Evolutionary conservation across 2,797 vertebrate species (phyloP).

Genomic region (Ctenochaetus hawaiiensis): DNA sequence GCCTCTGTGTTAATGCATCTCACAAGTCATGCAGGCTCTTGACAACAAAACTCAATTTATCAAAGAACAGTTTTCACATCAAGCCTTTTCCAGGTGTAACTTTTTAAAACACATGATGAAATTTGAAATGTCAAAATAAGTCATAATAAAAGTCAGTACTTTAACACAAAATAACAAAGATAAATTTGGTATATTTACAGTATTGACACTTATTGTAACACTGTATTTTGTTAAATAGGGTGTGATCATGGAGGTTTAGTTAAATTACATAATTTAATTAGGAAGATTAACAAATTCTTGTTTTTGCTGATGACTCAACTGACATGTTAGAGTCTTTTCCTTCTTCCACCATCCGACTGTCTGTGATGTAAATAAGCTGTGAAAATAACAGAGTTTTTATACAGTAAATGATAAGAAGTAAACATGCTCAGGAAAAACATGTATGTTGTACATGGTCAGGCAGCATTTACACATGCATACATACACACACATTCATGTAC

Average conservation of each 20-base stretch:
- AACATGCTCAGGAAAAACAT: not conserved
- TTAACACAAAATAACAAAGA: no score
- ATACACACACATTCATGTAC: slow-evolving; percentile 6
- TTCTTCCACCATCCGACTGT: not conserved
- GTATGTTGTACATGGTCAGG: not conserved
- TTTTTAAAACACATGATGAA: not conserved
- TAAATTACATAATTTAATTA: no score
- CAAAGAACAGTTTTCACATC: not conserved
- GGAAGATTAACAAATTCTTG: no score
- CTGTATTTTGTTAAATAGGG: no score
- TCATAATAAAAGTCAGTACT: no score
- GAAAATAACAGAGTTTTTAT: not conserved
- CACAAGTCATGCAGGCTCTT: no score
- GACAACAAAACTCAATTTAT: not conserved
- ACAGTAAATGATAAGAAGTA: not conserved
- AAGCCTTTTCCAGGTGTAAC: not conserved
- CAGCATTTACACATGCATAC: not conserved
- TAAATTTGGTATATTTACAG: no score
- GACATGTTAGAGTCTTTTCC: no score
- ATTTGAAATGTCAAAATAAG: not conserved
- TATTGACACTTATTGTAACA: no score
- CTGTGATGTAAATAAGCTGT: slow-evolving; percentile 5
- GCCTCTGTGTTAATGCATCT: no score
- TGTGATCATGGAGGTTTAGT: no score
- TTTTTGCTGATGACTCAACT: no score